Evolutionary conservation across 2,888 invertebrate genomes (phyloP).

Genomic region (Lucinisca nassula): DNA sequence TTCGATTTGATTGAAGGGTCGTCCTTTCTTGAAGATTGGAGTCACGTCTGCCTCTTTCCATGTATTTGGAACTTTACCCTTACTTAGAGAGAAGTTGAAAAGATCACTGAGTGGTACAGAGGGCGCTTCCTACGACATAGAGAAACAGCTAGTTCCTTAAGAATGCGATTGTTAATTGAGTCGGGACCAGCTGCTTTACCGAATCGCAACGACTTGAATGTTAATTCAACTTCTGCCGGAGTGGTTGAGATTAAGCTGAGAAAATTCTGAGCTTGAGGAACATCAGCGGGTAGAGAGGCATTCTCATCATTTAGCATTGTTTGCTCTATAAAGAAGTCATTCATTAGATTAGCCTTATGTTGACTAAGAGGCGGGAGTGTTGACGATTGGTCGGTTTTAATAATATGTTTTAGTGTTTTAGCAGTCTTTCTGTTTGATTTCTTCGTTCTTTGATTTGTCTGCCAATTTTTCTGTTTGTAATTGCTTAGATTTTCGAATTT

Average conservation of each 20-base stretch:
- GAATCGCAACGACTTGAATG: neutral
- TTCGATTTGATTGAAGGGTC: conserved; percentile 4
- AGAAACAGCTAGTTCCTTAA: neutral
- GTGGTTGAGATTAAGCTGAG: neutral
- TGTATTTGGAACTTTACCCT: neutral
- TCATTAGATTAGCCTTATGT: neutral
- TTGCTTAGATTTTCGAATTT: too few relatives aligned
- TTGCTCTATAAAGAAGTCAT: neutral
- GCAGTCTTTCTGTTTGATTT: too few relatives aligned
- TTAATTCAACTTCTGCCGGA: neutral
- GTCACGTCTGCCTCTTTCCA: conserved; percentile 40
- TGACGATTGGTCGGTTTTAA: too few relatives aligned
- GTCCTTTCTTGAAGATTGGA: conserved; percentile 27
- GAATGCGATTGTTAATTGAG: conserved; percentile 1
- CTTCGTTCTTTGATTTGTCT: too few relatives aligned
- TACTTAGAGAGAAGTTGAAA: conserved; percentile 22
- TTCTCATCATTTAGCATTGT: neutral
- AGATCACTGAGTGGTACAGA: conserved; percentile 29
- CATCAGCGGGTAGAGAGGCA: neutral
- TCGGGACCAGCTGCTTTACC: conserved; percentile 12
- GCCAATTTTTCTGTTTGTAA: too few relatives aligned
- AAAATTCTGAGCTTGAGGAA: neutral
- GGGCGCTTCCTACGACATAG: too few relatives aligned
- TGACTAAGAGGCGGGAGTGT: too few relatives aligned
- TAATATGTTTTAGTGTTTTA: too few relatives aligned